Conservation (phyloP, 2,113 vertebrate genomes). For the Saguinus midas region DNA sequence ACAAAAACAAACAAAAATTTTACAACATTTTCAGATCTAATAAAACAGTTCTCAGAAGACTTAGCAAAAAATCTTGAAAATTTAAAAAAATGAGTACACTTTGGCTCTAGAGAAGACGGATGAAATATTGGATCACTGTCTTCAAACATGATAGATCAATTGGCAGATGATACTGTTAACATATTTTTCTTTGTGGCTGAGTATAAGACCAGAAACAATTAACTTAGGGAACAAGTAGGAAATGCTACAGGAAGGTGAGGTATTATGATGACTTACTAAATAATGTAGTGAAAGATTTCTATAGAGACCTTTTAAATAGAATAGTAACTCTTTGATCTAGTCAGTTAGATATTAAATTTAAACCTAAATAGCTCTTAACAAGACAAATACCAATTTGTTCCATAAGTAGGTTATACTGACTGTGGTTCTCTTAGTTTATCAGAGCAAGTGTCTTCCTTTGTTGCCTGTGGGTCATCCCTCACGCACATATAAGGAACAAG, state of each 20-base stretch:
- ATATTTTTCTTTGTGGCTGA: conserved; percentile 27
- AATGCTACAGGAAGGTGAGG: conserved; percentile 3
- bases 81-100: background rate
- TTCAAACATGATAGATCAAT: background rate
- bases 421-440: background rate
- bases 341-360: background rate
- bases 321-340: background rate
- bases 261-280: conserved; percentile 22
- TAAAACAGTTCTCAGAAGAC: background rate
- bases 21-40: background rate
- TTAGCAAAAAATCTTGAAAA: conserved; percentile 17
- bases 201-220: background rate
- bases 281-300: background rate
- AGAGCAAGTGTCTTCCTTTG: background rate
- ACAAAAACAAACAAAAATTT: too few species aligned
- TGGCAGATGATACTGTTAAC: conserved; percentile 15
- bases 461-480: background rate
- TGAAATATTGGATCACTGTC: conserved; percentile 10
- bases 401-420: background rate
- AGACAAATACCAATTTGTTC: background rate
- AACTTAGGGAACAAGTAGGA: conserved; percentile 18
- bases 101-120: conserved; percentile 11
- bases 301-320: background rate
- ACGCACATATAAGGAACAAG: background rate
- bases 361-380: background rate